These are phyloP conservation scores for Oreonectes daqikongensis DNA, from an alignment of 2,797 vertebrate genomes.

Conservation along the genomic window DNA sequence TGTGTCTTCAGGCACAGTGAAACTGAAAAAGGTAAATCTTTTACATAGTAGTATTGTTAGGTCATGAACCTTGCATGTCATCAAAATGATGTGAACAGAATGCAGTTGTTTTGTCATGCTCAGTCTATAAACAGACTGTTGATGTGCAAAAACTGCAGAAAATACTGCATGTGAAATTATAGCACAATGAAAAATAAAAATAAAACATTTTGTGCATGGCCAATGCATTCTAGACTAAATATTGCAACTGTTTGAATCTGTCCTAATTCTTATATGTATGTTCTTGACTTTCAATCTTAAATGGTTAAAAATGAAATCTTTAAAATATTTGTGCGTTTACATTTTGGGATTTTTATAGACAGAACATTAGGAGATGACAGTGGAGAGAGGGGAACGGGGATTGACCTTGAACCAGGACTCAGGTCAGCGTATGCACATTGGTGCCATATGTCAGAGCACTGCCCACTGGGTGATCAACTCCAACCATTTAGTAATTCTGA, in stretches of 20 bases:
- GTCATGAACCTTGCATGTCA: background rate
- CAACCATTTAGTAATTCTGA: no score
- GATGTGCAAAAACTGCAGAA: background rate
- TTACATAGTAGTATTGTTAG: slow-evolving; percentile 6
- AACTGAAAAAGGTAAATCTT: slow-evolving; percentile 14
- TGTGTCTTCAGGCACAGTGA: background rate
- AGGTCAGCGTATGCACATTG: no score
- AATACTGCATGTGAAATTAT: background rate
- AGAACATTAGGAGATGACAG: no score
- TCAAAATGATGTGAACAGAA: background rate
- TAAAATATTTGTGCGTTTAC: no score
- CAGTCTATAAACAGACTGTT: background rate
- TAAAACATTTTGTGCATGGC: background rate
- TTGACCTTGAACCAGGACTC: no score
- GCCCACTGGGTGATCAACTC: no score
- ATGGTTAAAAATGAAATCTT: no score
- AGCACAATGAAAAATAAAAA: background rate
- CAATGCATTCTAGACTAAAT: background rate
- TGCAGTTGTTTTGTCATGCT: background rate
- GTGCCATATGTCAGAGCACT: no score
- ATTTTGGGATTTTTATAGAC: no score
- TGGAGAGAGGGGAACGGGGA: no score
- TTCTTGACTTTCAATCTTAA: no score
- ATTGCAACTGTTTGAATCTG: background rate
- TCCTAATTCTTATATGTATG: no score